Evolutionary conservation across 2,113 vertebrate species (phyloP).

Genomic region (Drymodes brunneopygia): DNA sequence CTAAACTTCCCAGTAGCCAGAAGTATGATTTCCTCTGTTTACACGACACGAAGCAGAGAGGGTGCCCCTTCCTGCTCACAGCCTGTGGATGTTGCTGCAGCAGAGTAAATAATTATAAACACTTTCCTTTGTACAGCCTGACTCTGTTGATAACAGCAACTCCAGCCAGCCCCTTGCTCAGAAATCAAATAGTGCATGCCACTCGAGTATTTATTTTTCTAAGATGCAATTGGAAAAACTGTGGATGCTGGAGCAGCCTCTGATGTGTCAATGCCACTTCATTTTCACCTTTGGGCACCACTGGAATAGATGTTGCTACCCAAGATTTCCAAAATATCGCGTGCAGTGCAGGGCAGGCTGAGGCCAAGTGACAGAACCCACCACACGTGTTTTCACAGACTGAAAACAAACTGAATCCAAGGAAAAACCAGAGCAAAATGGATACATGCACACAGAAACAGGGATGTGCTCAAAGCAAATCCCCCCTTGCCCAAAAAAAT

Average conservation of each 20-base stretch:
- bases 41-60: background rate
- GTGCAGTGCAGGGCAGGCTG: background rate
- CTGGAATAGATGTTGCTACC: background rate
- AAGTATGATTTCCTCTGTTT: background rate
- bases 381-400: background rate
- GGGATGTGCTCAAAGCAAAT: background rate
- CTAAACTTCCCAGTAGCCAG: background rate
- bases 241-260: background rate
- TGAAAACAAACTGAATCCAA: background rate
- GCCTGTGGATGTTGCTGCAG: background rate
- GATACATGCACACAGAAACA: accelerated
- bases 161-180: background rate
- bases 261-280: background rate
- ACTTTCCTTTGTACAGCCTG: background rate
- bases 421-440: background rate
- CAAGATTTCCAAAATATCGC: background rate
- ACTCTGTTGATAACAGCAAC: background rate
- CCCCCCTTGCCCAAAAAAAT: background rate
- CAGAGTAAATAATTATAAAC: constrained; percentile 33
- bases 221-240: background rate
- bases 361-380: background rate
- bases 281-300: background rate
- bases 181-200: background rate
- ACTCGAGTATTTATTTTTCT: background rate
- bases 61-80: constrained; percentile 3